phyloP scores from a whole-genome alignment of 2,888 invertebrate species.

The Cerastis rubricosa region DNA sequence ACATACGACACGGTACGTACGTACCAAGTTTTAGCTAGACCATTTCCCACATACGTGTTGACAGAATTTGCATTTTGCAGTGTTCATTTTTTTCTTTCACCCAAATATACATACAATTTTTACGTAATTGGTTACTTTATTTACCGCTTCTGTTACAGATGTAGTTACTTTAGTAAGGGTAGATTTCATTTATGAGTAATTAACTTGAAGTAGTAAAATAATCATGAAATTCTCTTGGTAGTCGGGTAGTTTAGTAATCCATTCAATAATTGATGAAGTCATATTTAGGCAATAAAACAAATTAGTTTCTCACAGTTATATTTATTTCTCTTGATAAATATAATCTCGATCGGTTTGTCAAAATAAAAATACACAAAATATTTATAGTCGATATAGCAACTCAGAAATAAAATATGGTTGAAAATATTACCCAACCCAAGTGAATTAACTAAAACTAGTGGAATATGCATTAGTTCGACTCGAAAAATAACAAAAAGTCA shows the following conservation, averaged over 20 bases:
- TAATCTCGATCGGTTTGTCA: constrained; percentile 80
- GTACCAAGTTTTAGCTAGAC: constrained; percentile 28
- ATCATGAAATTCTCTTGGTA: background rate
- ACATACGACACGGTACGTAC: constrained; percentile 2
- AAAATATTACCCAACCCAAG: constrained; percentile 69
- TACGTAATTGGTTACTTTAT: constrained; percentile 38
- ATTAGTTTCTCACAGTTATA: constrained; percentile 57
- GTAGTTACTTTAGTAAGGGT: background rate
- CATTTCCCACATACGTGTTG: constrained; percentile 25
- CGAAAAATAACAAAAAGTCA: constrained; percentile 57
- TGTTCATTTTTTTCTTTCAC: constrained; percentile 19
- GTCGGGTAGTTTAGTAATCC: background rate
- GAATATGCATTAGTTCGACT: constrained; percentile 64
- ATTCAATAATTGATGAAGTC: background rate
- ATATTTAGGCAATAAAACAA: constrained; percentile 49
- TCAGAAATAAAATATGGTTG: constrained; percentile 58
- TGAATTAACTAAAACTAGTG: constrained; percentile 70
- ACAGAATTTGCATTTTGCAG: constrained; percentile 44
- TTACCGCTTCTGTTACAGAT: constrained; percentile 3
- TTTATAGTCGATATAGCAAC: constrained; percentile 34
- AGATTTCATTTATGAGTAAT: background rate
- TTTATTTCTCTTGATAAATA: constrained; percentile 81
- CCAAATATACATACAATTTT: constrained; percentile 40
- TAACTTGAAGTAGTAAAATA: background rate
- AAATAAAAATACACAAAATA: constrained; percentile 58